Evolutionary conservation across 2,888 invertebrate species (phyloP).

Genomic region (Subacronicta megacephala): DNA sequence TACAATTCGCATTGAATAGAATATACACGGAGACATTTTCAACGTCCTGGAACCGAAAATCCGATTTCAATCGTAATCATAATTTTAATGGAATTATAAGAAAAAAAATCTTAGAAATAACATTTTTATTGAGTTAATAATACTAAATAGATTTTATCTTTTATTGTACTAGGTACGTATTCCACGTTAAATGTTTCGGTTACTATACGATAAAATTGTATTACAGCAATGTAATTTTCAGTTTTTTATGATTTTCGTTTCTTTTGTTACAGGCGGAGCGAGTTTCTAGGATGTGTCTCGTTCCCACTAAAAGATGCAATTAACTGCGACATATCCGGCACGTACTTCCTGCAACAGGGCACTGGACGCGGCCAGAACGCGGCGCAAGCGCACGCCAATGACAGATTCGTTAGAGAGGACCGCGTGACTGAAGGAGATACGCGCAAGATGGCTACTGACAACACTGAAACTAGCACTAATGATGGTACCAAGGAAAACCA

Average conservation of each 20-base stretch:
- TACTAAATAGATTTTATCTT: no score
- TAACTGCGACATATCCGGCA: conserved; percentile 92
- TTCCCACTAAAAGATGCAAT: conserved; percentile 95
- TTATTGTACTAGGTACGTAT: no score
- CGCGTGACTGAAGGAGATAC: conserved; percentile 74
- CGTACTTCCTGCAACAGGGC: conserved; percentile 92
- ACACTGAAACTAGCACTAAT: conserved; percentile 83
- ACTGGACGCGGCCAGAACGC: conserved; percentile 68
- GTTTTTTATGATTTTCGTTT: conserved; percentile 17
- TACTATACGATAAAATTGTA: no score
- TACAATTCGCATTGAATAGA: conserved; percentile 1
- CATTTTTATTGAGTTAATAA: no score
- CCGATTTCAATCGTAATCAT: neutral
- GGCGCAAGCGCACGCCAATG: conserved; percentile 68
- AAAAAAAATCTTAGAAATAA: no score
- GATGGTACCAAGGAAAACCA: conserved; percentile 83
- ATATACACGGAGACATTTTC: neutral
- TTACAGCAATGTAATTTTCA: neutral
- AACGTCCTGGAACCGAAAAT: neutral
- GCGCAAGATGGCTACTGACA: conserved; percentile 87
- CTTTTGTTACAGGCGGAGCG: conserved; percentile 94
- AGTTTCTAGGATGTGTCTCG: conserved; percentile 98
- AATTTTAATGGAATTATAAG: neutral
- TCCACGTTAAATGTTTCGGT: no score
- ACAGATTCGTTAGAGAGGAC: conserved; percentile 67